A percentile compares a stretch with the other conserved stretches of the same genome.
These are phyloP conservation scores for Argyresthia goedartella DNA, from an alignment of 2,888 invertebrate genomes.

Conservation along the genomic window DNA sequence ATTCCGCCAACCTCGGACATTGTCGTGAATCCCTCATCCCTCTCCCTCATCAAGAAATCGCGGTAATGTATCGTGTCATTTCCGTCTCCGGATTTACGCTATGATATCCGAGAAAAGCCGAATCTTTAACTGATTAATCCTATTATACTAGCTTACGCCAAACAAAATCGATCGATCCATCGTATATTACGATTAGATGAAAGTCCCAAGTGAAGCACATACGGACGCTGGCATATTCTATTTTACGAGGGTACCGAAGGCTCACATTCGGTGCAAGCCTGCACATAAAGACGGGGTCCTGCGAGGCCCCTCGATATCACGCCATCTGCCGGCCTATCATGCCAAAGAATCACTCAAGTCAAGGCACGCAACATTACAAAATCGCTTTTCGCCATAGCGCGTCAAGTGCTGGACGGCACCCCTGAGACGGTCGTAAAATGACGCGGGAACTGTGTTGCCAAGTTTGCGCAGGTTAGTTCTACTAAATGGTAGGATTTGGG, in stretches of 20 bases:
- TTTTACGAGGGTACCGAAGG: constrained; percentile 45
- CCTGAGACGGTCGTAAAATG: no score
- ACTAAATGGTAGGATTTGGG: background rate
- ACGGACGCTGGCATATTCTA: constrained; percentile 32
- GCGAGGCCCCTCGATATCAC: constrained; percentile 33
- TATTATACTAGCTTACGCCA: no score
- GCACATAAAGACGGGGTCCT: constrained; percentile 47
- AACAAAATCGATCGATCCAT: no score
- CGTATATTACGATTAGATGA: no score
- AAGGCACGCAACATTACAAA: constrained; percentile 29
- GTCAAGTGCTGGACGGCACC: constrained; percentile 17
- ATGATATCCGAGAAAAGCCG: no score
- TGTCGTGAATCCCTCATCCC: no score
- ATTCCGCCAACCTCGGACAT: no score
- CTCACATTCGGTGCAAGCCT: constrained; percentile 33
- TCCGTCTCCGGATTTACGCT: no score
- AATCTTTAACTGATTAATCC: no score
- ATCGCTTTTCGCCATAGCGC: constrained; percentile 35
- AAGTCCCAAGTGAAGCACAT: background rate
- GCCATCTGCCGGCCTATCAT: background rate
- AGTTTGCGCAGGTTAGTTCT: background rate
- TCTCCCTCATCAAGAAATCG: no score
- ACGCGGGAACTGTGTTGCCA: no score
- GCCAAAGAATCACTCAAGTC: constrained; percentile 13
- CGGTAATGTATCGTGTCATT: no score